phyloP scores from a whole-genome alignment of 2,888 invertebrate genomes.

The Onthophagus sagittarius region DNA sequence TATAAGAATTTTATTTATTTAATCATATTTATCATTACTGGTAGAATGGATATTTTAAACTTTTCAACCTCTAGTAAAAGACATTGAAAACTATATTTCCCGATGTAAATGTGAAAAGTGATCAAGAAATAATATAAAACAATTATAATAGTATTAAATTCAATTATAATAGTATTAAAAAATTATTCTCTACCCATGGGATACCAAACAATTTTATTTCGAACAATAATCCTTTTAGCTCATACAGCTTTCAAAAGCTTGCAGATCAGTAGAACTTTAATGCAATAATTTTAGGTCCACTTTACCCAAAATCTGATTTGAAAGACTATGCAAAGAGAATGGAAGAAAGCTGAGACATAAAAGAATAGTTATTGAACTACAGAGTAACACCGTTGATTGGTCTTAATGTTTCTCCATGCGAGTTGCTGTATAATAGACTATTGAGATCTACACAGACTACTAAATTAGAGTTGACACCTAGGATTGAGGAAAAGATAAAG shows the following conservation, averaged over 20 bases:
- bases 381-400: conserved; percentile 23
- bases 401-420: conserved; percentile 23
- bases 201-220: conserved; percentile 26
- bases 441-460: background rate
- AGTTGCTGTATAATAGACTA: conserved; percentile 20
- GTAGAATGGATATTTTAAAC: no score
- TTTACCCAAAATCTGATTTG: conserved; percentile 27
- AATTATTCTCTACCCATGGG: conserved; percentile 28
- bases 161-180: conserved; percentile 25
- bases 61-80: no score
- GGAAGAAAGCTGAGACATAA: conserved; percentile 15
- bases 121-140: no score
- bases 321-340: conserved; percentile 28
- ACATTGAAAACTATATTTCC: no score
- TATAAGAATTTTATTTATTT: no score
- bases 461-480: background rate
- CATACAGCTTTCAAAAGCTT: conserved; percentile 19
- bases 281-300: conserved; percentile 27
- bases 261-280: conserved; percentile 23
- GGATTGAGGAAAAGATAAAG: background rate
- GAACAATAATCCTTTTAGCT: conserved; percentile 29
- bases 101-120: no score
- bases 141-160: no score
- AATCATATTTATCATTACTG: no score
- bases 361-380: conserved; percentile 23